phyloP scores from a whole-genome alignment of 2,888 invertebrate species.

The Caenorhabditis sp. region DNA sequence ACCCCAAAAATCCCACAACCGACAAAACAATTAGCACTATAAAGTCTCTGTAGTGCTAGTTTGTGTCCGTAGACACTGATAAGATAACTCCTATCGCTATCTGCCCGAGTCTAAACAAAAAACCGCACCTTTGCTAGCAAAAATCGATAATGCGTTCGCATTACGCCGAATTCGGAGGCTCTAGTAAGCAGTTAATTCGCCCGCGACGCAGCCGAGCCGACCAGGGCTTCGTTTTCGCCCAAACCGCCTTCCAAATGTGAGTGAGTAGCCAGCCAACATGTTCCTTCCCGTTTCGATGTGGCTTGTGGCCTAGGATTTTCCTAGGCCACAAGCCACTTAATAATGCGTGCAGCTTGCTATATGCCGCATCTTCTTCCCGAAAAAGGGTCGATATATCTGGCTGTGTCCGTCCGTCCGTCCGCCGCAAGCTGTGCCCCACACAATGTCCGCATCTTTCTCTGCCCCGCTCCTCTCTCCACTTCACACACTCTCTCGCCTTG shows the following conservation, averaged over 20 bases:
- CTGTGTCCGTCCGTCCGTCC: background rate
- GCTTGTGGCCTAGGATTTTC: conserved; percentile 4
- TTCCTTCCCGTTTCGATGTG: too few relatives aligned
- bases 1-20: too few relatives aligned
- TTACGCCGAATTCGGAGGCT: conserved; percentile 23
- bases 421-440: conserved; percentile 39
- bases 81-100: conserved; percentile 21
- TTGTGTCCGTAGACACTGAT: conserved; percentile 14
- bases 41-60: conserved; percentile 7
- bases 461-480: background rate
- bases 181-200: too few relatives aligned
- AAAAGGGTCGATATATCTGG: conserved; percentile 38
- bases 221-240: conserved; percentile 23
- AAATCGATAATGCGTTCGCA: conserved; percentile 48
- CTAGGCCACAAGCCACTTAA: conserved; percentile 17
- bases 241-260: conserved; percentile 43
- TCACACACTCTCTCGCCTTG: background rate
- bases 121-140: background rate
- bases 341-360: conserved; percentile 40
- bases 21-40: too few relatives aligned
- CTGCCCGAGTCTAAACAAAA: background rate
- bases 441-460: background rate
- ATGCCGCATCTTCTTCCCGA: too few relatives aligned
- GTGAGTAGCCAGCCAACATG: too few relatives aligned
- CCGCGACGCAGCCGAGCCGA: background rate